Evolutionary conservation across 2,797 vertebrate species (phyloP), one percentile per base, ranked within the genome.

Genomic region (Octomys mimax): DNA sequence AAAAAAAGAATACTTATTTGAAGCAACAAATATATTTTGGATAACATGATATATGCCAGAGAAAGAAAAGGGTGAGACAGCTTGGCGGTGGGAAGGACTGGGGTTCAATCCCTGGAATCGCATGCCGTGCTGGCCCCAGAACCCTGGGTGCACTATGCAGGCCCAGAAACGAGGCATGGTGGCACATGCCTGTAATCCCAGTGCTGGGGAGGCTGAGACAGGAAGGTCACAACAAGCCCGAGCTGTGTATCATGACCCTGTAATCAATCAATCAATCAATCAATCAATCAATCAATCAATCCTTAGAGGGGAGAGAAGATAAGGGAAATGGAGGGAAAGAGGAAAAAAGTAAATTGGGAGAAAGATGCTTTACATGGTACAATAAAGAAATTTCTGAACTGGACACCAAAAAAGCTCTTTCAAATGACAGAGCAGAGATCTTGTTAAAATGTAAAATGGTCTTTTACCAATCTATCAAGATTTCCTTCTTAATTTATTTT

Each of bases 401-500:
- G 54, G 12, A 33, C 87, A 90, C 79, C 82, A 90, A 91, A 91
- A 87, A n/a, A 91, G 5, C 3, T 59, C 22, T 83, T 91, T 33
- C 83, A 57, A 87, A 88, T 70, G 62, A 71, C 52, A 77, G 39
- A 83, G 70, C 14, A 13, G 21, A 86, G 80, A 24, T 73, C 84
- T 82, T 54, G n/a, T 82, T 77, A 62, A 46, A 82, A 86, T 87
- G 26, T 39, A 87, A 94, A 33, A 26, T 36, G 36, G 18, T 11
- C 33, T 93, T 91, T 68, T 77, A 87, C 52, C 52, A 93, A 28
- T 39, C n/a, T 83, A 78, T 59, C 13, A 84, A 54, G 78, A 84
- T 88, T 64, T 71, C 42, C 36, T 52, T 80, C 33, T 68, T 6
- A 68, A 70, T 91, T 88, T 59, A 93, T 87, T 93, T 87, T 91